These are phyloP conservation scores for Palythoa caribaeorum DNA, from an alignment of 92 coral and sea anemone species.

Conservation along the genomic window DNA sequence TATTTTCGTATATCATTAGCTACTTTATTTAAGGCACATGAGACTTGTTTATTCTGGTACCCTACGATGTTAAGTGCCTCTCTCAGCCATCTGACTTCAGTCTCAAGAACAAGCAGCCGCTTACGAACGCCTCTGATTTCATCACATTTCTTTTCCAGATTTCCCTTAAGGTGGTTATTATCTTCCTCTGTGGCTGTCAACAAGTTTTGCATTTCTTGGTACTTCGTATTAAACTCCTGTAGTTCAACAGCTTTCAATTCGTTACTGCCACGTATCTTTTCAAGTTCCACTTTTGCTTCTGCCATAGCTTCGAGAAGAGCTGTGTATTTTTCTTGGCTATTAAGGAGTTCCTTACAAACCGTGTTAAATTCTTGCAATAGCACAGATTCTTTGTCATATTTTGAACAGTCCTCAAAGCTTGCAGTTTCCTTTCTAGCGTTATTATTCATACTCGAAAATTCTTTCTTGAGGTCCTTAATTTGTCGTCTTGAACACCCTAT, in stretches of 20 bases:
- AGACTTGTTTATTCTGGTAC: constrained; percentile 36
- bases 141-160: constrained; percentile 64
- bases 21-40: constrained; percentile 16
- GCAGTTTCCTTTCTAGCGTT: neutral
- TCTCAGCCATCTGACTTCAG: constrained; percentile 88
- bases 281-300: constrained; percentile 69
- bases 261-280: constrained; percentile 63
- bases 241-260: constrained; percentile 70
- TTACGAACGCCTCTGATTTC: constrained; percentile 66
- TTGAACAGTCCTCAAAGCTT: constrained; percentile 8
- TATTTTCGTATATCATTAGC: constrained; percentile 15
- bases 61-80: constrained; percentile 83
- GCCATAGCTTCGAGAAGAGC: constrained; percentile 51
- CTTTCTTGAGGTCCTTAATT: constrained; percentile 57
- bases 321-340: constrained; percentile 64
- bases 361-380: constrained; percentile 70
- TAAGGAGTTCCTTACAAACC: constrained; percentile 67
- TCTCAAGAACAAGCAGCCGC: constrained; percentile 70
- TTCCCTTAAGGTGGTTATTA: constrained; percentile 69
- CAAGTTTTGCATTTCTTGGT: constrained; percentile 71
- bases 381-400: constrained; percentile 52
- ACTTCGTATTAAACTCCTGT: constrained; percentile 73
- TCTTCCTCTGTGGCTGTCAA: constrained; percentile 75
- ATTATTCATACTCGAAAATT: constrained; percentile 22
- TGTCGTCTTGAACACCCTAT: constrained; percentile 67